Percentiles rank a stretch among this genome's conserved stretches.
Conservation (phyloP, 2,797 vertebrate species). For the Gephyroberyx darwinii region DNA sequence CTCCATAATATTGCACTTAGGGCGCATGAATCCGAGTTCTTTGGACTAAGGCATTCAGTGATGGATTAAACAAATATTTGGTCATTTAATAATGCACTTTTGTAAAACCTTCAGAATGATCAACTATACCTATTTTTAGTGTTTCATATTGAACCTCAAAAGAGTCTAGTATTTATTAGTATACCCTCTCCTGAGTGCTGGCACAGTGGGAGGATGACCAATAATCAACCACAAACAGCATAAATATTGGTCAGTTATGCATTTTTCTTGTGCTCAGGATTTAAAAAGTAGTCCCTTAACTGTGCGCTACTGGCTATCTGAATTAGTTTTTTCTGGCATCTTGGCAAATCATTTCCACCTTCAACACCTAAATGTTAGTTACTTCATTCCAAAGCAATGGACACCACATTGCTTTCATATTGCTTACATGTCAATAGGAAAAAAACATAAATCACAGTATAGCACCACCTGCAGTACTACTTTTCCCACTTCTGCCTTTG, state of each 20-base stretch:
- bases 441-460: constrained; percentile 2
- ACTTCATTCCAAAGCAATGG: background rate
- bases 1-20: constrained; percentile 22
- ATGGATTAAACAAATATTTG: constrained; percentile 48
- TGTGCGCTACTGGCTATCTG: background rate
- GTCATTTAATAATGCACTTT: constrained; percentile 11
- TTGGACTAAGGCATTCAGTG: constrained; percentile 59
- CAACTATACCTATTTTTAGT: constrained; percentile 18
- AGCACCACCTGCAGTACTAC: constrained; percentile 1
- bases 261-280: background rate
- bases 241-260: constrained; percentile 14
- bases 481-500: background rate
- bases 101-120: background rate
- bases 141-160: constrained; percentile 19
- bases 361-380: constrained; percentile 5
- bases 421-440: constrained; percentile 10
- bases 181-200: constrained; percentile 28
- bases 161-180: background rate
- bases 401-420: constrained; percentile 14
- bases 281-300: constrained; percentile 2
- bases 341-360: background rate
- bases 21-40: constrained; percentile 14
- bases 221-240: constrained; percentile 5
- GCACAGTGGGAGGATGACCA: too few species aligned
- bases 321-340: constrained; percentile 3